Percentiles rank a stretch among this genome's conserved stretches.
Evolutionary conservation across 2,888 invertebrate genomes (phyloP).

Genomic region (Cabera pusaria): DNA sequence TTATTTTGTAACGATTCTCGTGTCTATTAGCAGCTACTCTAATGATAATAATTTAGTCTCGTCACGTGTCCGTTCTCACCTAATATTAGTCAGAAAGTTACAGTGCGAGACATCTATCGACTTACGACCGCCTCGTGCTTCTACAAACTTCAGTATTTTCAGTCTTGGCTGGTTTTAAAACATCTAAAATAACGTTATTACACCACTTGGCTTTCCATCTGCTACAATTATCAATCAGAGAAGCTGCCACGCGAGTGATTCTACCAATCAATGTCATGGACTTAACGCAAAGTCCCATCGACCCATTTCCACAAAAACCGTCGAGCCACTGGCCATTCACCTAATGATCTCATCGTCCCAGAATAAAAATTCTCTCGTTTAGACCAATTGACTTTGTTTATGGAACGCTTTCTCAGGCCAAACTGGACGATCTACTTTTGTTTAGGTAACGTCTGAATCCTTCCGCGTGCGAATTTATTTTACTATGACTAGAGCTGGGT

Average conservation of each 20-base stretch:
- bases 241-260: slow-evolving; percentile 22
- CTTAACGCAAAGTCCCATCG: slow-evolving; percentile 52
- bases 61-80: slow-evolving; percentile 16
- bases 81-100: slow-evolving; percentile 13
- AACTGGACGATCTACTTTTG: slow-evolving; percentile 64
- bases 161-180: too few relatives aligned
- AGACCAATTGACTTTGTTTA: slow-evolving; percentile 77
- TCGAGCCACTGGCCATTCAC: slow-evolving; percentile 67
- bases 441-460: slow-evolving; percentile 48
- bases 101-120: not conserved
- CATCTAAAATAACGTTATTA: too few relatives aligned
- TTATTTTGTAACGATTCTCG: slow-evolving; percentile 19
- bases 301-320: slow-evolving; percentile 59
- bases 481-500: slow-evolving; percentile 23
- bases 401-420: slow-evolving; percentile 67
- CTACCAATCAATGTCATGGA: slow-evolving; percentile 66
- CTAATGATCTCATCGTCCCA: slow-evolving; percentile 77
- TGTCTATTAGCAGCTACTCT: slow-evolving; percentile 16
- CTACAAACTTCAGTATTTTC: too few relatives aligned
- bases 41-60: slow-evolving; percentile 23
- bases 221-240: slow-evolving; percentile 12
- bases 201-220: slow-evolving; percentile 20
- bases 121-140: not conserved
- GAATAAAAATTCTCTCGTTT: slow-evolving; percentile 74
- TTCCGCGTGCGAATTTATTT: slow-evolving; percentile 39